Percentiles rank a stretch among this genome's conserved stretches.
These are phyloP conservation scores for Gryllus longicercus DNA, from an alignment of 2,888 invertebrate genomes.

Conservation along the genomic window DNA sequence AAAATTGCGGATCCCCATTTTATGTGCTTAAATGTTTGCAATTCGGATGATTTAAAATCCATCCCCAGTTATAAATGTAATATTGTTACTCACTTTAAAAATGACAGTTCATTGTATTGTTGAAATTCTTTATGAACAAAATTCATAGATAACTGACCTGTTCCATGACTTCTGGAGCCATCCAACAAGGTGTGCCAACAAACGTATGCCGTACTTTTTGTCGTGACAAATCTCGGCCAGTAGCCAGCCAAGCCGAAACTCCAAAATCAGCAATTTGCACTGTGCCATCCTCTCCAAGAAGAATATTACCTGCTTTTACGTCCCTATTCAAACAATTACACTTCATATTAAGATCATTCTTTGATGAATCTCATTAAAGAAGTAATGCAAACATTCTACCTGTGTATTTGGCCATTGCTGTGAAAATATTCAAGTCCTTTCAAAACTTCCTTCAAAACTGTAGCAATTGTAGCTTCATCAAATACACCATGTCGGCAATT, in stretches of 20 bases:
- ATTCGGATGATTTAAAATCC: too few species aligned
- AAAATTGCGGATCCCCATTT: too few species aligned
- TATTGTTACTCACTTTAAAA: too few species aligned
- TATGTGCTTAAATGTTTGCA: too few species aligned
- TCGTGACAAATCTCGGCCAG: constrained; percentile 86
- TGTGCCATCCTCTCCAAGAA: constrained; percentile 92
- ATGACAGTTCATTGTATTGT: too few species aligned
- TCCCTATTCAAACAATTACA: constrained; percentile 59
- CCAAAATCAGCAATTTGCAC: constrained; percentile 99
- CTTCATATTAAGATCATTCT: neutral
- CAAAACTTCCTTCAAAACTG: constrained; percentile 90
- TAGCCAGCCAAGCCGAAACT: constrained; percentile 95
- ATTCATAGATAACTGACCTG: constrained; percentile 58
- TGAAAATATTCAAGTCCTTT: constrained; percentile 98
- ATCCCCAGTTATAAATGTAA: too few species aligned
- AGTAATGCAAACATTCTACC: constrained; percentile 51
- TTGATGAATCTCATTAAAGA: too few species aligned
- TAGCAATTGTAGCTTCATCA: constrained; percentile 96
- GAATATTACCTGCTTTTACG: constrained; percentile 96
- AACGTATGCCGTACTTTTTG: constrained; percentile 96
- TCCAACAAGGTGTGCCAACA: constrained; percentile 99
- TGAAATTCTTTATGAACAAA: too few species aligned
- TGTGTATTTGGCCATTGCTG: constrained; percentile 96
- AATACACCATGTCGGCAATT: constrained; percentile 95
- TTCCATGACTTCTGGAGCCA: constrained; percentile 99